Conservation (phyloP, 2,797 vertebrate species). For the Manis pentadactyla region DNA sequence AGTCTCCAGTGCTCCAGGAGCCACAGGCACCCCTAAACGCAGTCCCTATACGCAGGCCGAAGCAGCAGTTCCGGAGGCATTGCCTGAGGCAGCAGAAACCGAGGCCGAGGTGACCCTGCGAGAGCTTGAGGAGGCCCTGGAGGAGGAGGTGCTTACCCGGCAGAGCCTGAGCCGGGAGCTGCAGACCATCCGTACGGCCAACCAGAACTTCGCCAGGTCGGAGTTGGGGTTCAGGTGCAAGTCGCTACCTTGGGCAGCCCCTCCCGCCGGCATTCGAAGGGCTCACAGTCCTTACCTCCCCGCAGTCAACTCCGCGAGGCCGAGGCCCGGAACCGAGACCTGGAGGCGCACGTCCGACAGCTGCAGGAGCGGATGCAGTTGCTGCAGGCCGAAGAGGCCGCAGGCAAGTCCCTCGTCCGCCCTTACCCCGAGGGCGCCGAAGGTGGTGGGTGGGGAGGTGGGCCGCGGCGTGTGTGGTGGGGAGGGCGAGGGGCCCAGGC, state of each 20-base stretch:
- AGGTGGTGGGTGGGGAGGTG: neutral
- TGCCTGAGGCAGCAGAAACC: neutral
- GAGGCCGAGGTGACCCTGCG: conserved; percentile 30
- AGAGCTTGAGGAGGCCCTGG: conserved; percentile 80
- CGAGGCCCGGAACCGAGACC: conserved; percentile 86
- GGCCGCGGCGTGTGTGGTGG: neutral
- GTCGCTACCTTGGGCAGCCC: neutral
- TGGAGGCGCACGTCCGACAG: conserved; percentile 87
- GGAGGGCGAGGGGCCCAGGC: conserved; percentile 68
- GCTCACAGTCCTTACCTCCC: neutral
- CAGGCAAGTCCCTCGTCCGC: conserved; percentile 83
- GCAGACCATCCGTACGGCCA: conserved; percentile 77
- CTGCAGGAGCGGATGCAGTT: conserved; percentile 85
- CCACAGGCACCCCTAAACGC: neutral
- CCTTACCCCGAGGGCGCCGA: neutral
- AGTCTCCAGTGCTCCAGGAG: neutral
- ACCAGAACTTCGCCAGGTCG: conserved; percentile 84
- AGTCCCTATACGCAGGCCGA: neutral
- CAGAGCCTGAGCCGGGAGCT: conserved; percentile 81
- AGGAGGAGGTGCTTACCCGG: conserved; percentile 77
- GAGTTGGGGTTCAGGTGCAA: neutral
- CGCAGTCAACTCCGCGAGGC: conserved; percentile 87
- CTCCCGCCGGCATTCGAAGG: fast-evolving
- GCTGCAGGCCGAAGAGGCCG: conserved; percentile 78
- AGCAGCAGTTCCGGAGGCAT: neutral